A percentile compares a stretch with the other conserved stretches of the same genome.
Evolutionary conservation across 1,140 invertebrate species (phyloP).

Genomic region (Zaprionus tsacasi): DNA sequence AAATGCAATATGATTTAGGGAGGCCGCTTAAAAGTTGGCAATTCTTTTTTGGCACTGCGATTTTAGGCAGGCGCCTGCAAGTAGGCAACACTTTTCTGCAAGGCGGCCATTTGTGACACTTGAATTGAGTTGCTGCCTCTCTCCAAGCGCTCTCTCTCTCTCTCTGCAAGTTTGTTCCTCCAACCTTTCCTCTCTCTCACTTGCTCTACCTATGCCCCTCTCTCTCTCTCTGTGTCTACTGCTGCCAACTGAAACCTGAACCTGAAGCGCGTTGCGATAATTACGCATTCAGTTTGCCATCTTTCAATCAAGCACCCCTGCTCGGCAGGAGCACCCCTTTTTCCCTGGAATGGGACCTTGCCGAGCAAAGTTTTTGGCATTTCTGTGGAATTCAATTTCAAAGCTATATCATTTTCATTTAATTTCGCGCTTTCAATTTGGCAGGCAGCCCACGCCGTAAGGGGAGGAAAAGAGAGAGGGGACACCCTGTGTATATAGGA

Average conservation of each 20-base stretch:
- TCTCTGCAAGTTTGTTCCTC: neutral
- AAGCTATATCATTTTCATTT: constrained; percentile 81
- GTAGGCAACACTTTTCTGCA: constrained; percentile 3
- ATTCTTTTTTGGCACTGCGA: neutral
- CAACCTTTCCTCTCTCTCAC: neutral
- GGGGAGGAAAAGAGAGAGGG: neutral
- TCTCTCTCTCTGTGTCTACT: neutral
- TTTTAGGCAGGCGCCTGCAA: constrained; percentile 17
- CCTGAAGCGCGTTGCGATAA: constrained; percentile 23
- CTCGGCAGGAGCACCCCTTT: neutral
- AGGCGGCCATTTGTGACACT: neutral
- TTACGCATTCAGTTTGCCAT: constrained; percentile 18
- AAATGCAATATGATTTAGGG: neutral
- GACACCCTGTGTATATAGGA: too few species aligned
- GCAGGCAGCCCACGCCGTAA: constrained; percentile 47
- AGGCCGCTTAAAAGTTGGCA: constrained; percentile 28
- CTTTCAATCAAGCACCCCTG: neutral
- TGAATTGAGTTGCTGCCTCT: neutral
- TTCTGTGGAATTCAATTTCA: constrained; percentile 80
- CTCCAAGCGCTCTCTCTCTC: neutral
- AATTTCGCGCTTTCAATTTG: constrained; percentile 79
- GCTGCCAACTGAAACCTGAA: constrained; percentile 17
- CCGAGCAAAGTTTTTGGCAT: constrained; percentile 62
- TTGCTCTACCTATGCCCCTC: too few species aligned
- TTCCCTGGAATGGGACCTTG: neutral